phyloP scores from a whole-genome alignment of 92 coral and sea anemone species.

The Ricordea florida region DNA sequence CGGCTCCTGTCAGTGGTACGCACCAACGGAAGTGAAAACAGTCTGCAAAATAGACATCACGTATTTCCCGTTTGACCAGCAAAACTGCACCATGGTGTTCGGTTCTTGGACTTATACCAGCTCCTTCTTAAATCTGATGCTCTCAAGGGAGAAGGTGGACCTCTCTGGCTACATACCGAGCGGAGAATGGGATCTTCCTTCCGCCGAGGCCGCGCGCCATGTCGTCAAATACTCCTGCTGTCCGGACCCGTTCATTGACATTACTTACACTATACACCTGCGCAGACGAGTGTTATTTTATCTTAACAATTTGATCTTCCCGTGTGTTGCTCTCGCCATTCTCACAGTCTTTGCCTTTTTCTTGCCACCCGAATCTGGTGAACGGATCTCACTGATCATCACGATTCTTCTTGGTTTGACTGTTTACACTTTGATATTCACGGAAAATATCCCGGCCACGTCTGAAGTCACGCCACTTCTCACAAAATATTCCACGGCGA shows the following conservation, averaged over 20 bases:
- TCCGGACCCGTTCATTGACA: conserved; percentile 82
- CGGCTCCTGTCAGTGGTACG: conserved; percentile 87
- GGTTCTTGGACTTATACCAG: conserved; percentile 97
- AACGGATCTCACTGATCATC: conserved; percentile 88
- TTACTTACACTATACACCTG: conserved; percentile 75
- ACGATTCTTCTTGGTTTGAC: conserved; percentile 91
- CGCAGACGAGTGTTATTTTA: conserved; percentile 81
- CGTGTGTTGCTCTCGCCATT: conserved; percentile 84
- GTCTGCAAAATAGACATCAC: conserved; percentile 94
- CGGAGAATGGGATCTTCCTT: conserved; percentile 91
- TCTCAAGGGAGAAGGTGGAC: conserved; percentile 74
- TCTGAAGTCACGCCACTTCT: conserved; percentile 91
- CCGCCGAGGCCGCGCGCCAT: conserved; percentile 77
- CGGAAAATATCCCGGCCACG: conserved; percentile 89
- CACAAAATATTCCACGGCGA: conserved; percentile 82
- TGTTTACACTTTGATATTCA: conserved; percentile 87
- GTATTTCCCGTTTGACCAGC: conserved; percentile 92
- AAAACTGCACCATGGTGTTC: conserved; percentile 77
- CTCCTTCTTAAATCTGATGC: conserved; percentile 64
- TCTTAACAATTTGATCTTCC: conserved; percentile 82
- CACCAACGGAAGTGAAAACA: conserved; percentile 89
- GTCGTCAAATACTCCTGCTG: conserved; percentile 92
- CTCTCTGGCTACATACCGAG: conserved; percentile 76
- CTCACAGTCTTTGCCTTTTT: conserved; percentile 82
- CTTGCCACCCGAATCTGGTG: conserved; percentile 92